Evolutionary conservation across 2,888 invertebrate genomes (phyloP).

Genomic region (Anaspis maculata): DNA sequence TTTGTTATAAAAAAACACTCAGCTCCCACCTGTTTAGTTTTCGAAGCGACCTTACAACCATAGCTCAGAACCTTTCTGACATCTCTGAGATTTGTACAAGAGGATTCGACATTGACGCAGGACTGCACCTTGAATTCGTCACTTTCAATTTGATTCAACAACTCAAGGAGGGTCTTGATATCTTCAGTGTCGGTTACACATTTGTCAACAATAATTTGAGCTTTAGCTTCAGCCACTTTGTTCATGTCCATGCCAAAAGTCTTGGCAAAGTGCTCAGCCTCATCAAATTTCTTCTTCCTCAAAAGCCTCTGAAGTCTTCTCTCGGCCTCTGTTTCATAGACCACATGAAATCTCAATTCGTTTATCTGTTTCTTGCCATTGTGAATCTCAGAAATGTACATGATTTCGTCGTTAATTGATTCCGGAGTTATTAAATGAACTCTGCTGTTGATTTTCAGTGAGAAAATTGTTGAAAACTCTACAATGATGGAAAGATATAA

Average conservation of each 20-base stretch:
- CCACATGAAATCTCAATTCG: constrained; percentile 29
- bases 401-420: constrained; percentile 26
- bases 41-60: constrained; percentile 14
- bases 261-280: constrained; percentile 44
- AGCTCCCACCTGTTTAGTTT: not conserved
- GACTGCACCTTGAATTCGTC: constrained; percentile 43
- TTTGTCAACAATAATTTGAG: constrained; percentile 34
- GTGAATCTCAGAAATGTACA: constrained; percentile 24
- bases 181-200: constrained; percentile 26
- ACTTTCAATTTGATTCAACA: constrained; percentile 38
- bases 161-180: constrained; percentile 35
- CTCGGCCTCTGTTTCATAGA: constrained; percentile 43
- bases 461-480: too few relatives aligned
- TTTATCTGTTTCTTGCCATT: constrained; percentile 5
- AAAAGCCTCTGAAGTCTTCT: constrained; percentile 42
- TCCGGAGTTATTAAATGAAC: constrained; percentile 25
- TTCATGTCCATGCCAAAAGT: constrained; percentile 36
- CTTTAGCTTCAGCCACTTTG: constrained; percentile 40
- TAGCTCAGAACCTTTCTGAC: constrained; percentile 24
- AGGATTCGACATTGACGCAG: constrained; percentile 25
- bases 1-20: too few relatives aligned
- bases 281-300: constrained; percentile 40
- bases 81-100: constrained; percentile 15
- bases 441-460: constrained; percentile 23
- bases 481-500: too few relatives aligned